phyloP scores from a whole-genome alignment of 2,888 invertebrate genomes.

The Gasteruption jaculator region DNA sequence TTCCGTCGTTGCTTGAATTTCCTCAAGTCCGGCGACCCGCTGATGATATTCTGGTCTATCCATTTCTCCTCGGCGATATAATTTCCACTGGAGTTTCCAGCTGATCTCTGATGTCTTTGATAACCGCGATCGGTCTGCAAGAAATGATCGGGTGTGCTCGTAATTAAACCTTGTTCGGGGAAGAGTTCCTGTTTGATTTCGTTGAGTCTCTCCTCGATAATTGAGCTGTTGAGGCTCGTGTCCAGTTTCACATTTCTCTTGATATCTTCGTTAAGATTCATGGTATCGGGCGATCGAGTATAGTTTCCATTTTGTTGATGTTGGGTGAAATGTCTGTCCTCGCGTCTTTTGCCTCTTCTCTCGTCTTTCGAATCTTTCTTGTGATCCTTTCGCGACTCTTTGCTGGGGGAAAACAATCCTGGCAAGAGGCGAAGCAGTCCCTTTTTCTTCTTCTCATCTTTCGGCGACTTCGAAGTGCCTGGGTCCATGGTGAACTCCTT shows the following conservation, averaged over 20 bases:
- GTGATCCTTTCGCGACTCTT: constrained; percentile 43
- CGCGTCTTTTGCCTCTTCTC: constrained; percentile 36
- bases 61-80: constrained; percentile 40
- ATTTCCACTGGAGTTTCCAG: constrained; percentile 36
- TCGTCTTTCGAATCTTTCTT: constrained; percentile 33
- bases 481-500: constrained; percentile 43
- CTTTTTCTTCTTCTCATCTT: constrained; percentile 47
- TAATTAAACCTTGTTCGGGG: constrained; percentile 38
- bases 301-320: constrained; percentile 46
- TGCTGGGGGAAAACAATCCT: constrained; percentile 44
- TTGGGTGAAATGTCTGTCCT: constrained; percentile 40
- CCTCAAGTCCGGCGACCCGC: constrained; percentile 33
- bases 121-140: constrained; percentile 26
- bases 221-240: constrained; percentile 39
- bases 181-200: constrained; percentile 45
- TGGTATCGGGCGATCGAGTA: constrained; percentile 42
- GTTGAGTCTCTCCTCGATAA: constrained; percentile 42
- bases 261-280: constrained; percentile 46
- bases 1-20: constrained; percentile 32
- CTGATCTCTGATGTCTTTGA: constrained; percentile 24
- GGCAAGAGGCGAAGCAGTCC: constrained; percentile 41
- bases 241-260: constrained; percentile 43
- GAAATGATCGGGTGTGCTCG: constrained; percentile 42
- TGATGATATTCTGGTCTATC: constrained; percentile 29
- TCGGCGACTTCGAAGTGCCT: constrained; percentile 41